phyloP scores from a whole-genome alignment of 2,888 invertebrate species.

The Alitta virens region DNA sequence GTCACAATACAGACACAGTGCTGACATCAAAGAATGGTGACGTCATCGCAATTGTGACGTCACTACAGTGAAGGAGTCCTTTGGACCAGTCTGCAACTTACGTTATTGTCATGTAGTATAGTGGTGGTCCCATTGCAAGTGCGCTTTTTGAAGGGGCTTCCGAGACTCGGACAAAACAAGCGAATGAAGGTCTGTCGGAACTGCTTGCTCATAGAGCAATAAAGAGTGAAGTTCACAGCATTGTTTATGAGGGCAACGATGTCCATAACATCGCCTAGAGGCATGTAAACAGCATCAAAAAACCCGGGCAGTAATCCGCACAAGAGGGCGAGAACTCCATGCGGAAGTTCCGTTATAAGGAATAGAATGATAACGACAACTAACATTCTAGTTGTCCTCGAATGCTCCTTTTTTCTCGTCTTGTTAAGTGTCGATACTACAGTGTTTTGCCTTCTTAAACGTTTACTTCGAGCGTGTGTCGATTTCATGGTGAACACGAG shows the following conservation, averaged over 20 bases:
- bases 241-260: conserved; percentile 85
- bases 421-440: neutral
- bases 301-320: conserved; percentile 13
- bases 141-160: neutral
- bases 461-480: conserved; percentile 13
- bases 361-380: conserved; percentile 81
- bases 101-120: neutral
- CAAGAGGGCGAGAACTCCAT: conserved; percentile 70
- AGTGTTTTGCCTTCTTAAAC: conserved; percentile 10
- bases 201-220: conserved; percentile 90
- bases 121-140: neutral
- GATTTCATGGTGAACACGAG: conserved; percentile 35
- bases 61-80: too few relatives aligned
- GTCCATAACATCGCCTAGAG: conserved; percentile 77
- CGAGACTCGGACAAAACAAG: conserved; percentile 16
- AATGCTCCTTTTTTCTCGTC: conserved; percentile 34
- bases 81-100: neutral
- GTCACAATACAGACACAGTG: too few relatives aligned
- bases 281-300: conserved; percentile 62
- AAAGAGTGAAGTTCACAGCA: conserved; percentile 87
- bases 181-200: conserved; percentile 66
- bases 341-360: conserved; percentile 85
- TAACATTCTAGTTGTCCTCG: conserved; percentile 85
- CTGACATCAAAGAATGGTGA: too few relatives aligned
- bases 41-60: too few relatives aligned